Percentiles rank a stretch among this genome's conserved stretches.
Evolutionary conservation across 2,113 vertebrate species (phyloP).

Genomic region (Cyrtonyx montezumae): DNA sequence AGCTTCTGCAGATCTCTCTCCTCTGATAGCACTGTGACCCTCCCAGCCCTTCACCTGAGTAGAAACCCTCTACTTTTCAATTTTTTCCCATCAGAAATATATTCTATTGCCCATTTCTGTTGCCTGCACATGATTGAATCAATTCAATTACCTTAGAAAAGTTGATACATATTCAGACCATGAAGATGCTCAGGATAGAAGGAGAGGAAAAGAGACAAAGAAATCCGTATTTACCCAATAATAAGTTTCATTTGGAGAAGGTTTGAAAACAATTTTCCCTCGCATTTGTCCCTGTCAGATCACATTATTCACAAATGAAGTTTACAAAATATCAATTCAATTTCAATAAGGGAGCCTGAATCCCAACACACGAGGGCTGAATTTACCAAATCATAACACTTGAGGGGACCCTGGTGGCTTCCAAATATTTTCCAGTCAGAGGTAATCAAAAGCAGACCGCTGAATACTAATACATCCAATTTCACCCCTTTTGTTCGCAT

Average conservation of each 20-base stretch:
- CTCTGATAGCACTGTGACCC: constrained; percentile 80
- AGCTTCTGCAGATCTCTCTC: constrained; percentile 83
- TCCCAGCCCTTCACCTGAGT: constrained; percentile 56
- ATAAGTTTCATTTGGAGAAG: constrained; percentile 98
- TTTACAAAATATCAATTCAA: constrained; percentile 99
- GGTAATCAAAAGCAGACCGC: constrained; percentile 93
- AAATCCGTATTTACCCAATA: constrained; percentile 95
- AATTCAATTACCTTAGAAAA: constrained; percentile 94
- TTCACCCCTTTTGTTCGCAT: constrained; percentile 93
- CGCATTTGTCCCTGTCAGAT: constrained; percentile 99
- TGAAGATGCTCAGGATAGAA: constrained; percentile 80
- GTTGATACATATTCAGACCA: constrained; percentile 95
- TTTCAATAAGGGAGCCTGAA: constrained; percentile 89
- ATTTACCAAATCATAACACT: constrained; percentile 85
- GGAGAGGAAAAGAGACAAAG: constrained; percentile 87
- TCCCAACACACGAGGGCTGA: constrained; percentile 83
- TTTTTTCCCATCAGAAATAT: constrained; percentile 89
- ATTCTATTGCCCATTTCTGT: constrained; percentile 89
- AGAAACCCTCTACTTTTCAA: constrained; percentile 84
- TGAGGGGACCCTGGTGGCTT: constrained; percentile 93
- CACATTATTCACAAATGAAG: constrained; percentile 99
- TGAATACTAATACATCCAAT: constrained; percentile 95
- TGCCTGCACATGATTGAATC: constrained; percentile 92
- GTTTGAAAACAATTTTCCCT: constrained; percentile 98
- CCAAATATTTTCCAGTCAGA: constrained; percentile 91